Evolutionary conservation across 2,113 vertebrate genomes (phyloP), one percentile per base, ranked within the genome.

Genomic region (Urocynchramus pylzowi): DNA sequence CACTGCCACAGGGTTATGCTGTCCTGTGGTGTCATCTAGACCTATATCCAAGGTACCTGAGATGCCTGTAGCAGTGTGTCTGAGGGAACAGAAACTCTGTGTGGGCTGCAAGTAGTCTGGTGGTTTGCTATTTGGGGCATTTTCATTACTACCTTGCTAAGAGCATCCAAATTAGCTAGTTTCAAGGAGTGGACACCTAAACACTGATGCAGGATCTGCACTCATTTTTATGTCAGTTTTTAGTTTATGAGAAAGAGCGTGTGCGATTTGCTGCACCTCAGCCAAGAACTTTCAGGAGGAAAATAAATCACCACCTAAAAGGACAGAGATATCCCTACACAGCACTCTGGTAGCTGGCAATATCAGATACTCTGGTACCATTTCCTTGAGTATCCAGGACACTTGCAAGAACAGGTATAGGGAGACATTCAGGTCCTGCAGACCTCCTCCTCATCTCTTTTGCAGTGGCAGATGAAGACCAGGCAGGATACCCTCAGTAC

Each of bases 11-110:
- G 37, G 13, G 21, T 28, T 61, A 5, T 64, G 21, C 65, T 59
- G 1, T 26, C 60, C 24, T 39, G 4, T 64, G 59, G 41, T 41
- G 50, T 8, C 45, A 57, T n/a, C 71, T 28, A n/a, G 37, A 60
- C 21, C 52, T 45, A 1, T 21, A 19, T 11, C 21, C 0, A 0
- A 75, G 44, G 20, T 75, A 47, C 26, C 35, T 54, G 47, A 84
- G 45, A 56, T 44, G 54, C 13, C 17, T 76, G 3, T 16, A 80
- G 24, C 53, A 60, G 31, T 8, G 73, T 63, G n/a, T 33, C 60
- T 71, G 3, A 41, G 74, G 69, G 42, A 87, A 65, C 10, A 20
- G 68, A 41, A 91, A 28, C 24, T 54, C 63, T 50, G 8, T 33
- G 35, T 42, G 53, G 24, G 39, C 53, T 84, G 35, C 18, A 44